Base-by-base conservation (phyloP, 2,888 invertebrate species). In the Microplitis manilae region DNA sequence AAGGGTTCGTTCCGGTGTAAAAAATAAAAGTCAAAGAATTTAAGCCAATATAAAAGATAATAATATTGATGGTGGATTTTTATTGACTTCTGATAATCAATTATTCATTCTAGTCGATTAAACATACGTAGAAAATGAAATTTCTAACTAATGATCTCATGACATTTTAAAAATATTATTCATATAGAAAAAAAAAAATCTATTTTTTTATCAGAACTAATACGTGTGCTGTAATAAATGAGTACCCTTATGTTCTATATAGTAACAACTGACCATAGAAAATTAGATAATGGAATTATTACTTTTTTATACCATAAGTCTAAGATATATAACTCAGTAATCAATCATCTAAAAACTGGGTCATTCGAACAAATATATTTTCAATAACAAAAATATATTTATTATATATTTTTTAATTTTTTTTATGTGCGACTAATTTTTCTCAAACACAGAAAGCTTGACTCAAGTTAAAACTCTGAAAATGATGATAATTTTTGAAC, bases 1-100 rank as follows among this genome's bases (percentile, higher is more conserved):
- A 82, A 81, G 81, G 81, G 74, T 79, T 79, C 77, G 73, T 78
- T 79, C 68, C 77, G 80, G 77, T 83, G 71, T 15, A 17, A 68
- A 50, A 8, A 17, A 50, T 20, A 59, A n/a, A 13, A 30, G 50
- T 70, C 17, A 17, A 20, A 50, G 15, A 39, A 70, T n/a, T 50
- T 60, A 5, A 59, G 13, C 13, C 15, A 59, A 50, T 50, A 9
- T 20, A 20, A 17, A 13, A n/a, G 15, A 50, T 67, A n/a, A 73
- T 30, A 64, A 38, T 67, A 38, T 39, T 20, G n/a, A 67, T 30
- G 67, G 67, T 8, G 15, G 67, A 39, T 8, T 67, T 7, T 67
- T n/a, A 67, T 38, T 67, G 6, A n/a, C 39, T 67, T 67, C 38
- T 50, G 76, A 74, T 76, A 74, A 71, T 78, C 71, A 5, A 61